A percentile compares a stretch with the other conserved stretches of the same genome.
phyloP scores from a whole-genome alignment of 2,113 vertebrate species.

The Mungos mungo region DNA sequence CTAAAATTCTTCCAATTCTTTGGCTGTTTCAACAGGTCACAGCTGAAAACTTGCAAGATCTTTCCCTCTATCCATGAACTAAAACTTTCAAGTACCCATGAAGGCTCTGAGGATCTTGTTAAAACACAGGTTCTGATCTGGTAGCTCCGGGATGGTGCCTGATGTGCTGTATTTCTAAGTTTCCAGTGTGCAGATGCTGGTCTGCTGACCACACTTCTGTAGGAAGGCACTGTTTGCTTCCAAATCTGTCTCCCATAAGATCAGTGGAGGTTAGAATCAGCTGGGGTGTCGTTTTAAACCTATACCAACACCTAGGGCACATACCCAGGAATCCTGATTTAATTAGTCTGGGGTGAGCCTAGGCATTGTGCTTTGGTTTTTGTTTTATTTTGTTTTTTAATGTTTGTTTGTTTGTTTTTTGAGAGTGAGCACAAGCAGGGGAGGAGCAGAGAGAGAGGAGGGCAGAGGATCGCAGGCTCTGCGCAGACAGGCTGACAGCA shows the following conservation, averaged over 20 bases:
- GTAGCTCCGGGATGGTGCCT: no score
- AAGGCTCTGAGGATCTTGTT: not conserved
- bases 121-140: not conserved
- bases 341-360: not conserved
- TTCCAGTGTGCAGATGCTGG: not conserved
- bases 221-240: not conserved
- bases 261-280: not conserved
- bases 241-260: not conserved
- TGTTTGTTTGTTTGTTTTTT: no score
- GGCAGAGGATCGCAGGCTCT: no score
- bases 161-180: not conserved
- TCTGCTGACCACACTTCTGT: not conserved
- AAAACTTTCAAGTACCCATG: not conserved
- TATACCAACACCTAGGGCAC: not conserved
- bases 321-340: not conserved
- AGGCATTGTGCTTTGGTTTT: not conserved
- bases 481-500: no score
- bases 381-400: not conserved
- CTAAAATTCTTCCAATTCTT: not conserved
- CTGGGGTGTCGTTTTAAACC: not conserved
- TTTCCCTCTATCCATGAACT: not conserved
- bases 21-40: not conserved
- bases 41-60: not conserved
- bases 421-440: no score
- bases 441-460: no score